Evolutionary conservation across 2,888 invertebrate species (phyloP), one percentile per base, ranked within the genome.

Genomic region (Ormyrus nitidulus): DNA sequence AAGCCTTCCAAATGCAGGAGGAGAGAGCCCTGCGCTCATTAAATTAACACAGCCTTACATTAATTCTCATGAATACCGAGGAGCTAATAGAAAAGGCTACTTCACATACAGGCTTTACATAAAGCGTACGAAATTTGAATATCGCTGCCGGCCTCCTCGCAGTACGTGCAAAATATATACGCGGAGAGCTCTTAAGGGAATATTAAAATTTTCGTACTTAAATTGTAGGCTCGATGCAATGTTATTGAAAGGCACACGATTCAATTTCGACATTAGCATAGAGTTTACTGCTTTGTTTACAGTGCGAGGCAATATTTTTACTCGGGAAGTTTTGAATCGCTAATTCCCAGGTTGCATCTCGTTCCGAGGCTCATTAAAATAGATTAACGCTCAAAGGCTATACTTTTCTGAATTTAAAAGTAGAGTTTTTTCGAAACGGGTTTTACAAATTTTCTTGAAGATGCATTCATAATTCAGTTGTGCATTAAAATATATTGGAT

Each of bases 51-150:
- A 71, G n/a, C 44, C 46, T 61, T 46, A 48, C 48, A 56, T 65
- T 61, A 53, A 72, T 72, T 73, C 46, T 65, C 74, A 65, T 65
- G 53, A 71, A 71, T 51, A 61, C 71, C 49, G 34, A 61, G 51
- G 34, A 71, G 61, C 61, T 71, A 71, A 71, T 71, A 61, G 61
- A 59, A 71, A 61, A 71, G 4, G 61, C 71, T 61, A 71, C 71
- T 61, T 61, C 19, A 59, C 44, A 61, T 11, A 13, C 58, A 70
- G 58, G 58, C 13, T 59, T 70, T 59, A 49, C 58, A 59, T 70
- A 70, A 69, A 49, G 51, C 58, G 49, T 49, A 61, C 49, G 64
- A 54, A 72, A 73, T 73, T 73, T 73, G 62, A 73, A 73, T 64
- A 65, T 64, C 34, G 56, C 73, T 64, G 54, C 49, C 61, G 34